A percentile compares a stretch with the other conserved stretches of the same genome.
Evolutionary conservation across 2,888 invertebrate species (phyloP).

Genomic region (Enoplolaimus lenunculus): DNA sequence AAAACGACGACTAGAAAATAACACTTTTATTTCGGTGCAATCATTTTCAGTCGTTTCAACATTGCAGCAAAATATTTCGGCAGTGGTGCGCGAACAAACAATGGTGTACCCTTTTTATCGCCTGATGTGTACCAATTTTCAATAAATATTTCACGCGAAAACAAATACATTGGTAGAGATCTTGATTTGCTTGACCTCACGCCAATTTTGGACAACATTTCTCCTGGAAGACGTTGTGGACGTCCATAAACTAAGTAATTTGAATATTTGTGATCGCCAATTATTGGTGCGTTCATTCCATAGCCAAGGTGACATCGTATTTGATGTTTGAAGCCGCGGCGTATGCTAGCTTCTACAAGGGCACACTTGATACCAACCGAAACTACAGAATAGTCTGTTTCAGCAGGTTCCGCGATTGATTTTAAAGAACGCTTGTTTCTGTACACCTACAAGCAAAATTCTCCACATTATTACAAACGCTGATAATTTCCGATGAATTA

Average conservation of each 20-base stretch:
- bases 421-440: no score
- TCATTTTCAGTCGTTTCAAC: neutral
- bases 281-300: constrained; percentile 5
- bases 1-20: no score
- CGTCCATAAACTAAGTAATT: constrained; percentile 9
- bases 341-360: constrained; percentile 10
- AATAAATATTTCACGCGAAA: constrained; percentile 13
- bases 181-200: constrained; percentile 16
- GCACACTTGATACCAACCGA: neutral
- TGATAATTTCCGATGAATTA: no score
- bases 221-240: constrained; percentile 12
- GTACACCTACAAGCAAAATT: no score
- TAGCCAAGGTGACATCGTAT: constrained; percentile 20
- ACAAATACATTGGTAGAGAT: constrained; percentile 18
- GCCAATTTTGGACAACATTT: constrained; percentile 1
- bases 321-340: constrained; percentile 19
- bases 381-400: constrained; percentile 9
- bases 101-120: neutral
- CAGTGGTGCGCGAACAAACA: constrained; percentile 8
- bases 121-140: neutral
- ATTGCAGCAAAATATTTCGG: constrained; percentile 8
- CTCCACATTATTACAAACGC: no score
- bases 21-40: neutral
- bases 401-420: no score
- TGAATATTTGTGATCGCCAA: constrained; percentile 22